phyloP scores from a whole-genome alignment of 2,113 vertebrate species.

The Myrmecobius fasciatus region DNA sequence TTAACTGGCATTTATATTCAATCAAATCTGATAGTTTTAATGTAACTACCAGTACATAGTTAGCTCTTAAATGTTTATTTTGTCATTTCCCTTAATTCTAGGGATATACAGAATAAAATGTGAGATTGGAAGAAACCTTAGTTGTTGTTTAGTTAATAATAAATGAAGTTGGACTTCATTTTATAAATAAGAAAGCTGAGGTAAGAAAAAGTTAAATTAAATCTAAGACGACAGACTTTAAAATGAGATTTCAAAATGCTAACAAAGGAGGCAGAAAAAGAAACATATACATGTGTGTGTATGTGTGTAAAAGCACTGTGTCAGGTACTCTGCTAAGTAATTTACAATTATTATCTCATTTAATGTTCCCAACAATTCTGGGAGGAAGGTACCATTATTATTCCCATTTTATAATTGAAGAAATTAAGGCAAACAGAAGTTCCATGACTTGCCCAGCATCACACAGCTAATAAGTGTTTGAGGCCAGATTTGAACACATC shows the following conservation, averaged over 20 bases:
- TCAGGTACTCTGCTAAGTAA: background rate
- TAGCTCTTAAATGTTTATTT: background rate
- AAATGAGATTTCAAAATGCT: background rate
- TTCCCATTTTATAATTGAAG: background rate
- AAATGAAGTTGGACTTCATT: background rate
- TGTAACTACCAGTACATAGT: background rate
- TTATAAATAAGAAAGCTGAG: background rate
- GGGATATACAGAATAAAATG: background rate
- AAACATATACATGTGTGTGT: background rate
- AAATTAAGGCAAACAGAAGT: background rate
- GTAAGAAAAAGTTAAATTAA: background rate
- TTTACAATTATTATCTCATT: background rate
- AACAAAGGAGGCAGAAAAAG: background rate
- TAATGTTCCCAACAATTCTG: background rate
- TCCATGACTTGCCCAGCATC: background rate
- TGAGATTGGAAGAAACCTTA: background rate
- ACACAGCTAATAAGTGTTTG: background rate
- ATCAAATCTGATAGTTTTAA: background rate
- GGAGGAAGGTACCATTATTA: background rate
- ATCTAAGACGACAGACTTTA: background rate
- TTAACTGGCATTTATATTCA: conserved; percentile 8
- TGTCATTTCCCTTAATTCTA: background rate
- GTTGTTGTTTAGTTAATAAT: background rate
- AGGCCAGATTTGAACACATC: background rate
- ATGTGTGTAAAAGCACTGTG: too few relatives aligned